Conservation (phyloP, 2,888 invertebrate genomes). For the Tiliacea aurago region DNA sequence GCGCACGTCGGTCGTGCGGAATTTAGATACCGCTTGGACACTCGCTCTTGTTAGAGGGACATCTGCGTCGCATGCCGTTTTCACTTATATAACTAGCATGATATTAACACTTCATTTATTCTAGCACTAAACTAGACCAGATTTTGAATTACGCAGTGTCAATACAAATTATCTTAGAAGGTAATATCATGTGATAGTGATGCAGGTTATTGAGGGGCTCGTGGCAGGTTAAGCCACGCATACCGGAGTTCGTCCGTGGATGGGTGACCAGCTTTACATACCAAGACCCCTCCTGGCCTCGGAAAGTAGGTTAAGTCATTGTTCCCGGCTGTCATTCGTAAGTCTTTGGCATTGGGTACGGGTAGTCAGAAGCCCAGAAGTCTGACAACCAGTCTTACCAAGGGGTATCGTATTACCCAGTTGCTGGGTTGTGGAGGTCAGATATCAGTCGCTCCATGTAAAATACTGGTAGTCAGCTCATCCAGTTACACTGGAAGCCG, state of each 20-base stretch:
- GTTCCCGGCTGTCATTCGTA: neutral
- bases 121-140: conserved; percentile 38
- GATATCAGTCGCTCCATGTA: too few species aligned
- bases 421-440: neutral
- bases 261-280: neutral
- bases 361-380: neutral
- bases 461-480: neutral
- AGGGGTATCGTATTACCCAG: neutral
- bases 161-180: conserved; percentile 34
- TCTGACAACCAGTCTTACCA: neutral
- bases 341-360: neutral
- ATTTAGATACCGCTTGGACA: conserved; percentile 84
- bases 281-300: neutral
- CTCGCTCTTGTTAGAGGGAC: conserved; percentile 83
- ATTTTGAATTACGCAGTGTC: conserved; percentile 44
- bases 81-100: conserved; percentile 70
- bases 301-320: neutral
- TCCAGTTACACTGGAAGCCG: neutral
- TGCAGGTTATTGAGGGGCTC: neutral
- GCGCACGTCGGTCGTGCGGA: conserved; percentile 78
- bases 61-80: conserved; percentile 79
- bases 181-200: conserved; percentile 6
- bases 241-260: neutral
- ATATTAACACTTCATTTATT: conserved; percentile 63
- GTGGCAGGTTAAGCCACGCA: neutral